These are phyloP conservation scores for Metallyticus violacea DNA, from an alignment of 2,888 invertebrate species.

Conservation along the genomic window DNA sequence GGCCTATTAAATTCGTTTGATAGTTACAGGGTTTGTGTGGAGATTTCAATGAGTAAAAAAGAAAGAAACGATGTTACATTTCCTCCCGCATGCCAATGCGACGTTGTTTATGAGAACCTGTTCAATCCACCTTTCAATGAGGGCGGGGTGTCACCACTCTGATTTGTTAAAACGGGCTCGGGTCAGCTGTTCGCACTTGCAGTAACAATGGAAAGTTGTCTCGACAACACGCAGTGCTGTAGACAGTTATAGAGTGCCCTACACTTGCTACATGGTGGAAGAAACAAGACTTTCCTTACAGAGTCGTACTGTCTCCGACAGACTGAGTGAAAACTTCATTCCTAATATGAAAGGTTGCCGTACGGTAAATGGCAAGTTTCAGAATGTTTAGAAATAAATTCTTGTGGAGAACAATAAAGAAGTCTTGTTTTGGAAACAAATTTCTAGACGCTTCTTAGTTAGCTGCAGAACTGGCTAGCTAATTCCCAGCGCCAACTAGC, in stretches of 20 bases:
- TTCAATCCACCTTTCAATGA: background rate
- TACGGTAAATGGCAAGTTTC: no score
- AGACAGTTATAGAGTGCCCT: background rate
- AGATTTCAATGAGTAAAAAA: background rate
- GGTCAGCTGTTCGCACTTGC: background rate
- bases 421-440: no score
- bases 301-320: no score
- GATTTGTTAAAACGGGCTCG: background rate
- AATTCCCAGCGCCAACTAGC: no score
- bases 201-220: background rate
- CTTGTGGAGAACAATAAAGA: no score
- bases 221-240: background rate
- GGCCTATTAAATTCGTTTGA: background rate
- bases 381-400: no score
- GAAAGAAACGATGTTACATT: background rate
- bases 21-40: background rate
- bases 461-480: no score
- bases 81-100: background rate
- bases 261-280: no score
- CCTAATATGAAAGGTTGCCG: no score
- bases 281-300: no score
- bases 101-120: background rate
- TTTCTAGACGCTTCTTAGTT: no score
- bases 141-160: background rate
- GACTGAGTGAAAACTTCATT: no score